Conservation (phyloP, 2,888 invertebrate genomes). For the Sympetrum striolatum region DNA sequence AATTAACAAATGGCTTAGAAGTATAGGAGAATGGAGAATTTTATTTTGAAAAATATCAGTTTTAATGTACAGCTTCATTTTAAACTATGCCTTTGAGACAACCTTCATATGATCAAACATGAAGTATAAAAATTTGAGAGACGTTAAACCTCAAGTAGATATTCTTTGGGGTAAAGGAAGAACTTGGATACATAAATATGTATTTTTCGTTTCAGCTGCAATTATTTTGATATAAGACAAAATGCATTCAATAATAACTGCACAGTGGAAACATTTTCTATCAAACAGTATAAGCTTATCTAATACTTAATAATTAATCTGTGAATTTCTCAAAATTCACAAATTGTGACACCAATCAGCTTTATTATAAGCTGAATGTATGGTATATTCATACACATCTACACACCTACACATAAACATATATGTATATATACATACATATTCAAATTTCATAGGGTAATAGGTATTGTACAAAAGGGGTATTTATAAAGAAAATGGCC, state of each 20-base stretch:
- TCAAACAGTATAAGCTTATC: slow-evolving; percentile 15
- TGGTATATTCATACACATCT: slow-evolving; percentile 4
- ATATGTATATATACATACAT: not conserved
- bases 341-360: slow-evolving; percentile 37
- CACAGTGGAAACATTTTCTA: slow-evolving; percentile 22
- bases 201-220: not conserved
- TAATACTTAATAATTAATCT: not conserved
- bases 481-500: slow-evolving; percentile 23
- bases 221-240: slow-evolving; percentile 32
- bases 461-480: slow-evolving; percentile 15
- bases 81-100: not conserved
- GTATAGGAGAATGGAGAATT: not conserved
- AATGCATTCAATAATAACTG: slow-evolving; percentile 28
- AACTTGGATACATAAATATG: too few relatives aligned
- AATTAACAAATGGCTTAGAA: slow-evolving; percentile 3
- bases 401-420: not conserved
- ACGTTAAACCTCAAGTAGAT: too few relatives aligned
- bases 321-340: slow-evolving; percentile 22
- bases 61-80: slow-evolving; percentile 1
- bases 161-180: too few relatives aligned
- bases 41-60: slow-evolving; percentile 4
- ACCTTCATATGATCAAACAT: not conserved
- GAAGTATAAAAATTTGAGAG: not conserved
- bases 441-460: slow-evolving; percentile 30
- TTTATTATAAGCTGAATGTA: slow-evolving; percentile 19